phyloP scores from a whole-genome alignment of 2,888 invertebrate genomes.

The Sphaerophoria rueppellii region DNA sequence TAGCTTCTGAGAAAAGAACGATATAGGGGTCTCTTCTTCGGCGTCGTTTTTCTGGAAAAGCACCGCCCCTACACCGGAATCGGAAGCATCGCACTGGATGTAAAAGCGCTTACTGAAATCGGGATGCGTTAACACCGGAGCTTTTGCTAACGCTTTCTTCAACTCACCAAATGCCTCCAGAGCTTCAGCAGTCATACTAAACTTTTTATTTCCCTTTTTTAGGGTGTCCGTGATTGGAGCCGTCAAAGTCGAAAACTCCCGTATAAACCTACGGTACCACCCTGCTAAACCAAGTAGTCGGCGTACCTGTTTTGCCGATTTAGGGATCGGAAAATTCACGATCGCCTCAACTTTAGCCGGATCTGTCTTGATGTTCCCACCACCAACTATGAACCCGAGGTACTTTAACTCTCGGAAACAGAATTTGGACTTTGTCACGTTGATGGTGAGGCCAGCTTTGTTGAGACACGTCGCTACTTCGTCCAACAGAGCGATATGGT shows the following conservation, averaged over 20 bases:
- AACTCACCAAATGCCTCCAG: slow-evolving; percentile 39
- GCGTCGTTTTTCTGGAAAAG: slow-evolving; percentile 42
- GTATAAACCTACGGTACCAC: too few species aligned
- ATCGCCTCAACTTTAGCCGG: slow-evolving; percentile 54
- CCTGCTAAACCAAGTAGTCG: too few species aligned
- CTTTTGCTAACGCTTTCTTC: background rate
- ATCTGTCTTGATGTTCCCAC: slow-evolving; percentile 49
- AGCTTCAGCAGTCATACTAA: slow-evolving; percentile 47
- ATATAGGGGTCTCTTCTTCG: background rate
- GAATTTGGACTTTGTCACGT: slow-evolving; percentile 33
- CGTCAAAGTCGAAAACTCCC: too few species aligned
- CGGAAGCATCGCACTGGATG: too few species aligned
- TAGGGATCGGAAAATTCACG: slow-evolving; percentile 42
- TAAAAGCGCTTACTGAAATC: background rate
- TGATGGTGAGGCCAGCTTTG: slow-evolving; percentile 57
- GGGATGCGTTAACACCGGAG: slow-evolving; percentile 59
- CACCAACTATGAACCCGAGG: slow-evolving; percentile 48
- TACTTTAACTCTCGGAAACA: slow-evolving; percentile 65
- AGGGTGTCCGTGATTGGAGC: slow-evolving; percentile 49
- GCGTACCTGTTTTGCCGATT: slow-evolving; percentile 9
- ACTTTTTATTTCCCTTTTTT: slow-evolving; percentile 33
- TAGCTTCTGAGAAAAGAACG: too few species aligned
- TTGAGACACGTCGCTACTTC: slow-evolving; percentile 48
- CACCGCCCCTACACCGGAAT: slow-evolving; percentile 21
- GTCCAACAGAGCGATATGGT: slow-evolving; percentile 31